Conservation (phyloP, 2,113 vertebrate genomes). For the Mionectes macconnelli region DNA sequence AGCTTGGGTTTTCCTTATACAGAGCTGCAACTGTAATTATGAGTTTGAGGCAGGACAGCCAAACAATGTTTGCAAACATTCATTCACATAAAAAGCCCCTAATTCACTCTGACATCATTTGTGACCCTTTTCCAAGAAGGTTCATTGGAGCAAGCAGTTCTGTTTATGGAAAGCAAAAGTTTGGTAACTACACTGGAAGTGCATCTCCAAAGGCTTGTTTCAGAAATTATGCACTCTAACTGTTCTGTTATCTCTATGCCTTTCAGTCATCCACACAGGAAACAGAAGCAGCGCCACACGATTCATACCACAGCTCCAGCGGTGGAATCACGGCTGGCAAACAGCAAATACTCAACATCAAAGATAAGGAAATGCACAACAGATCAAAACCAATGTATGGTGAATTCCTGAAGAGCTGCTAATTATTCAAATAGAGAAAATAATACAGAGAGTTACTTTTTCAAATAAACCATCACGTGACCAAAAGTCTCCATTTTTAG, state of each 20-base stretch:
- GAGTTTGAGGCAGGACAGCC: constrained; percentile 10
- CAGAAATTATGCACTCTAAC: background rate
- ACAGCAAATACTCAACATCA: background rate
- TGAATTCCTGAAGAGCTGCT: background rate
- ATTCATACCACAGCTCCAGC: fast-evolving
- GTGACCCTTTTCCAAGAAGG: constrained; percentile 49
- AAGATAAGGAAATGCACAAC: background rate
- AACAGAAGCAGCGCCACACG: fast-evolving
- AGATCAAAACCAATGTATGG: background rate
- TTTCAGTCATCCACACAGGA: background rate
- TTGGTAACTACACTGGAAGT: constrained; percentile 23
- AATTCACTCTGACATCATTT: constrained; percentile 61
- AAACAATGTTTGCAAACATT: constrained; percentile 24
- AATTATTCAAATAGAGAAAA: background rate
- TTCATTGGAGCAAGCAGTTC: constrained; percentile 24
- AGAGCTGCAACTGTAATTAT: constrained; percentile 12
- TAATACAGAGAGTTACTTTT: background rate
- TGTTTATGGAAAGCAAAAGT: constrained; percentile 45
- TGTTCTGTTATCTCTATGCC: background rate
- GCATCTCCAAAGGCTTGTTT: background rate
- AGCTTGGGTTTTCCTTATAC: background rate
- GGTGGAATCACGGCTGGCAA: background rate
- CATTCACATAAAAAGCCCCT: constrained; percentile 3
- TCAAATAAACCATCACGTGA: background rate
- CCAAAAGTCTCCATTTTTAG: background rate